Base-by-base conservation (phyloP, 2,113 vertebrate genomes). In the Nyctereutes procyonoides region DNA sequence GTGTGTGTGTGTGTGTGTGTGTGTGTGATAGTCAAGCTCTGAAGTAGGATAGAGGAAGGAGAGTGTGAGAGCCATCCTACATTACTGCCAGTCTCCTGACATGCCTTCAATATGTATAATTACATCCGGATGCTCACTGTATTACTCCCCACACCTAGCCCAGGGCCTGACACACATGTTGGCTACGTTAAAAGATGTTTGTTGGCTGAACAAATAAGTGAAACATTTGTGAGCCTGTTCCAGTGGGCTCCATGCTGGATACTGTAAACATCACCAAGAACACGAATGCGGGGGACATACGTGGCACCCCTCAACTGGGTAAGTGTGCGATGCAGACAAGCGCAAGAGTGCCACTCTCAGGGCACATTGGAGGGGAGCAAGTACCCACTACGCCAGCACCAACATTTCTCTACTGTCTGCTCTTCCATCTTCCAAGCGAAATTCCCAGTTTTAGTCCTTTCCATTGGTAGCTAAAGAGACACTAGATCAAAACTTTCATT, bases 331-430 rank as follows among this genome's bases (percentile, higher is more conserved):
- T 73, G 48, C 77, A 38, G 16, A 38, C 60, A 53, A 24, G 43
- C 3, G 3, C 10, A 38, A n/a, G 48, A 51, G 65, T 0, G 0
- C 58, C 28, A 22, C 2, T 16, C 12, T 0, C 2, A 15, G 62
- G 55, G 24, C 43, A 20, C 26, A 5, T 2, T 32, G 55, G 24
- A 53, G 32, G 65, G 30, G 35, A 56, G 28, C 19, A 15, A 48
- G 5, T 30, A n/a, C 30, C 16, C 2, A 4, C 11, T 30, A 10
- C 0, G 3, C 24, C 24, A 71, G 48, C 60, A 65, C n/a, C 35
- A 48, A 24, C 7, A 12, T 85, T 67, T 51, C 69, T 30, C 89
- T 63, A 20, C 28, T 11, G 6, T 48, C 48, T 55, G 5, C 20
- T 58, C 35, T 43, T 28, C 74, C 63, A 0, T 71, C 30, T 77